Conservation (phyloP, 2,113 vertebrate species). For the Myrmecobius fasciatus region DNA sequence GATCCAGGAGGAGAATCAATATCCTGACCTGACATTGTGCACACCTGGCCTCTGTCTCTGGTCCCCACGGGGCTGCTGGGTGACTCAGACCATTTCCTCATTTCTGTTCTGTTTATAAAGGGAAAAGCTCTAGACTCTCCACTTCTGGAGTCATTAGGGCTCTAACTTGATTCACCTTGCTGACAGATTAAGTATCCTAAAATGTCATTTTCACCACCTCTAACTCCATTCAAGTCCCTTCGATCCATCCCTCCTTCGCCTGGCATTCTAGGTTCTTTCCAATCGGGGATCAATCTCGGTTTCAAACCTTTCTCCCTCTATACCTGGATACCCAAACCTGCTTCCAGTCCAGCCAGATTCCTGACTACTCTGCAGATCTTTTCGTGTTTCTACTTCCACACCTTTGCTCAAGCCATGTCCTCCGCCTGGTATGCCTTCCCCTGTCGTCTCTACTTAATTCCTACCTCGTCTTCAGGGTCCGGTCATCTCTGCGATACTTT, state of each 20-base stretch:
- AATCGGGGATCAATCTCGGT: no score
- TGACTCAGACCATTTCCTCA: neutral
- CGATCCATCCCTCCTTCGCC: neutral
- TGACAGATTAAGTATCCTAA: neutral
- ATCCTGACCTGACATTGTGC: neutral
- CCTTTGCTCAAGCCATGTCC: neutral
- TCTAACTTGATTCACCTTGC: neutral
- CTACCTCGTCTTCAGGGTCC: no score
- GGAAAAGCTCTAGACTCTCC: neutral
- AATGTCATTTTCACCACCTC: neutral
- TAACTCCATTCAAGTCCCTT: neutral
- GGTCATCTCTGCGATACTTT: no score
- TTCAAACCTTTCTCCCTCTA: neutral
- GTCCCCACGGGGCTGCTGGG: neutral
- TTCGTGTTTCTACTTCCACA: neutral
- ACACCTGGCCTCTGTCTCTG: neutral
- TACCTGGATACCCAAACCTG: neutral
- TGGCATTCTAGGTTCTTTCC: neutral
- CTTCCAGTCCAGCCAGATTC: neutral
- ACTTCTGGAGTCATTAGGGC: neutral
- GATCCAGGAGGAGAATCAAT: neutral
- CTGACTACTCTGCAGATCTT: neutral
- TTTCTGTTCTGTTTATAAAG: neutral
- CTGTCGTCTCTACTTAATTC: neutral
- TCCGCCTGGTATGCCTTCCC: neutral